Conservation (phyloP, 2,113 vertebrate species). For the Saguinus imperator region DNA sequence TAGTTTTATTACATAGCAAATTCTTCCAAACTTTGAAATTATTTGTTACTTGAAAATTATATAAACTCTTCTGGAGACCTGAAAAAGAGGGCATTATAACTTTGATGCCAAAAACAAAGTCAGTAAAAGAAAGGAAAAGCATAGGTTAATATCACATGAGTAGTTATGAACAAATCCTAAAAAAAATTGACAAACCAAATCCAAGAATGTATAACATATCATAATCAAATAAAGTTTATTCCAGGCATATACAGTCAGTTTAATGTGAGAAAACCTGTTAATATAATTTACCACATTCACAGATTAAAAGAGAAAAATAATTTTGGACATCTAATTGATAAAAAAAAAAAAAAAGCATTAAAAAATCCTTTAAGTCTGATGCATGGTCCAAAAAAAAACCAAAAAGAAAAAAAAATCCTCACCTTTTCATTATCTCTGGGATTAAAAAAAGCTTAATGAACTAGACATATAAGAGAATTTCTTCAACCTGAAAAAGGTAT, state of each 20-base stretch:
- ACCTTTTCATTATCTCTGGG: not conserved
- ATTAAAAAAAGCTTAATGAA: not conserved
- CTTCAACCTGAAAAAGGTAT: not conserved
- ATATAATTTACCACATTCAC: not conserved
- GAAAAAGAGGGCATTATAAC: not conserved
- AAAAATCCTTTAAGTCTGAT: too few relatives aligned
- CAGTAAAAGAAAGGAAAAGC: not conserved
- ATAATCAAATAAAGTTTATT: not conserved
- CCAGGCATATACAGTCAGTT: not conserved
- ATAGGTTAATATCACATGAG: not conserved
- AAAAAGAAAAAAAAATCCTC: not conserved
- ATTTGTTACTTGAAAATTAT: conserved; percentile 20
- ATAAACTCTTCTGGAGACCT: not conserved
- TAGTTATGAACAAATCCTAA: not conserved
- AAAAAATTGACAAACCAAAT: not conserved
- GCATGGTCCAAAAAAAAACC: too few relatives aligned
- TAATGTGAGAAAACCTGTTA: not conserved
- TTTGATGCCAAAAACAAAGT: not conserved
- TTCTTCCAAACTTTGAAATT: not conserved
- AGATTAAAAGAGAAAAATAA: not conserved
- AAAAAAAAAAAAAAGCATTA: too few relatives aligned
- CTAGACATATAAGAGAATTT: not conserved
- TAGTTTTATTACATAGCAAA: not conserved
- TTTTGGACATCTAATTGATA: not conserved
- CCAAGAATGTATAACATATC: not conserved